phyloP scores from a whole-genome alignment of 2,888 invertebrate species.

The Caenorhabditis auriculariae region DNA sequence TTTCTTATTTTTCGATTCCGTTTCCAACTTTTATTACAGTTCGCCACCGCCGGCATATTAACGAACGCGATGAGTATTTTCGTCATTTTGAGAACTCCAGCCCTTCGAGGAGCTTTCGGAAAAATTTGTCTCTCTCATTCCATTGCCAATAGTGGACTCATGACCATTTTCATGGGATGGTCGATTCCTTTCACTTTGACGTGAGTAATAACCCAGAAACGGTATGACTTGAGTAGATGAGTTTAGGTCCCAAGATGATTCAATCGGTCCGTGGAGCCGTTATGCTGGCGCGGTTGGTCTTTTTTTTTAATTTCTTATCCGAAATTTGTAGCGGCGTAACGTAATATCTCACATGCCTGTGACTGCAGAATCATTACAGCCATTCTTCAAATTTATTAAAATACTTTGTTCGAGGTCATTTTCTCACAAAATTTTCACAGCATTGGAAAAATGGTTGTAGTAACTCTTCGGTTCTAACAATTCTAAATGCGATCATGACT shows the following conservation, averaged over 20 bases:
- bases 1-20: not conserved
- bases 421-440: no score
- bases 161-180: slow-evolving; percentile 29
- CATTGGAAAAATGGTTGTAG: no score
- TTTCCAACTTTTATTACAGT: slow-evolving; percentile 8
- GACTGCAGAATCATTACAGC: no score
- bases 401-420: no score
- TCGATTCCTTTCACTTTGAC: slow-evolving; percentile 21
- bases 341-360: no score
- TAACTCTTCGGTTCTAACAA: no score
- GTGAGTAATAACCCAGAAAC: slow-evolving; percentile 6
- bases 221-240: not conserved
- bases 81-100: slow-evolving; percentile 25
- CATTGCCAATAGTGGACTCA: slow-evolving; percentile 31
- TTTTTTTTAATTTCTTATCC: slow-evolving; percentile 2
- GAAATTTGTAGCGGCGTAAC: no score
- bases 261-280: no score
- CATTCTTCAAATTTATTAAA: no score
- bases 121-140: slow-evolving; percentile 32
- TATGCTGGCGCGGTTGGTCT: no score
- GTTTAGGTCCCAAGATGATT: no score
- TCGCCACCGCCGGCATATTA: slow-evolving; percentile 20
- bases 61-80: slow-evolving; percentile 27
- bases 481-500: no score
- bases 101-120: slow-evolving; percentile 34